Base-by-base conservation (phyloP, 2,113 vertebrate genomes). In the Anolis carolinensis region DNA sequence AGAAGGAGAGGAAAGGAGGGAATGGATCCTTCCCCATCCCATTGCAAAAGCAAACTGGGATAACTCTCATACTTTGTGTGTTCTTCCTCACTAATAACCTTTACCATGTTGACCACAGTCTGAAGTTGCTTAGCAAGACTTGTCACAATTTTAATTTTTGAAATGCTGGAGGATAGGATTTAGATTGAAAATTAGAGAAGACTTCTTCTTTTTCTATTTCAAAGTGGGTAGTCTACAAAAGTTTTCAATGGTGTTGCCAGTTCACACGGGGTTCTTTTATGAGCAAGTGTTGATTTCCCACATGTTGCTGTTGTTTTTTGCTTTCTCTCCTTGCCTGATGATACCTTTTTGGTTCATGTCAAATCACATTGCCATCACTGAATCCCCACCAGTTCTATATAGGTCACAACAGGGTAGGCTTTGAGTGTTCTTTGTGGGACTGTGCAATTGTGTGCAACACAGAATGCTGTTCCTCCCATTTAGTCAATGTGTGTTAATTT, bases 401-500 rank as follows among this genome's bases (percentile, higher is more conserved):
- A 75, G 85, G 79, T 86, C 55, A 74, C 59, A 52, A 52, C 32
- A 13, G 71, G 79, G 59, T 8, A 59, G 67, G 72, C 36, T 52
- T 23, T 27, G 75, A 81, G 21, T 18, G 4, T 23, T 74, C 39
- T 50, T 81, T 34, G n/a, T 75, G n/a, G 71, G 70, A 21, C 32
- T 23, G 3, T 3, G 7, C 21, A 20, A 74, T 50, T 27, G 21
- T 36, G n/a, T 20, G 62, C n/a, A 8, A 27, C 30, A 10, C 10
- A 34, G n/a, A 74, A 73, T 52, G 71, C 44, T 44, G 9, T 80
- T 75, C 79, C 67, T 79, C 50, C 83, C 84, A 71, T 34, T 85
- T 71, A 71, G 71, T 36, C 36, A 71, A 81, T 52, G 74, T 13
- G 62, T 81, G 79, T 81, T 81, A 86, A 86, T 86, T 86, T 81